Conservation (phyloP, 1,140 invertebrate species). For the Lepidurus packardi region DNA sequence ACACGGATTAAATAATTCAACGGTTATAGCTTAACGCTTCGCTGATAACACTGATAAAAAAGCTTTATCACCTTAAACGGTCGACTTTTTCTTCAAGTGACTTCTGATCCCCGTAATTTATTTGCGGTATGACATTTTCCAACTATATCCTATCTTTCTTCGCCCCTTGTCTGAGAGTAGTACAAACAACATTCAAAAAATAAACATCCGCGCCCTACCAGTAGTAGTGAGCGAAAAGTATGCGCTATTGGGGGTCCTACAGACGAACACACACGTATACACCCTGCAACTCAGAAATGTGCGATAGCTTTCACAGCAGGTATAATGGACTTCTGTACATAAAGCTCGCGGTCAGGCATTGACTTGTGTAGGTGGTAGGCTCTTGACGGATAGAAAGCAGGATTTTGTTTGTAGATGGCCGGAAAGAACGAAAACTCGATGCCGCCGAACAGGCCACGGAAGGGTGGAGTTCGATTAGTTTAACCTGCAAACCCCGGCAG, state of each 20-base stretch:
- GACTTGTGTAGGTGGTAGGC: neutral
- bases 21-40: too few relatives aligned
- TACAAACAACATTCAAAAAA: neutral
- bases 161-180: neutral
- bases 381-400: constrained; percentile 15
- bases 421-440: neutral
- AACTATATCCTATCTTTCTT: neutral
- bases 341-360: neutral
- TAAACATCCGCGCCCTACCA: neutral
- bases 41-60: too few relatives aligned
- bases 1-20: too few relatives aligned
- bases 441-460: neutral
- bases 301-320: neutral
- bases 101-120: too few relatives aligned
- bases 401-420: neutral
- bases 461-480: neutral
- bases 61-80: too few relatives aligned
- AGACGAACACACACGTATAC: neutral
- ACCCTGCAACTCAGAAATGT: neutral
- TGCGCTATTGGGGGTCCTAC: neutral
- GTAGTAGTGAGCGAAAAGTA: neutral
- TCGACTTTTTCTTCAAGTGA: too few relatives aligned
- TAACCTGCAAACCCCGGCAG: neutral
- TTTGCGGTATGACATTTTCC: neutral
- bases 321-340: neutral